A percentile compares a stretch with the other conserved stretches of the same genome.
These are phyloP conservation scores for Sebastolobus alascanus DNA, from an alignment of 2,797 vertebrate genomes.

Conservation along the genomic window DNA sequence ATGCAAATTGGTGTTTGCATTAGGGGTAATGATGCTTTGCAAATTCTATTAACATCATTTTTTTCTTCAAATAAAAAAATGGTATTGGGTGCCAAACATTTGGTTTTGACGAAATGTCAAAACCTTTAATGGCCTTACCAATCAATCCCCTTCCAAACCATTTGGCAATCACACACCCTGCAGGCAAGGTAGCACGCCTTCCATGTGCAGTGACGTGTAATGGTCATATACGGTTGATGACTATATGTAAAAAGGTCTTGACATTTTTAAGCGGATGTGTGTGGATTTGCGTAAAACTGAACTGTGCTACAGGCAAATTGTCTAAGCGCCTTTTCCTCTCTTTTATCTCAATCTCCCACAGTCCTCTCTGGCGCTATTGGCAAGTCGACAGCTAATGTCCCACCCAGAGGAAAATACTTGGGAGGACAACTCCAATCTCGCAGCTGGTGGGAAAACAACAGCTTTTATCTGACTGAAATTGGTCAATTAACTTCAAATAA, in stretches of 20 bases:
- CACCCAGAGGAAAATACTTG: conserved; percentile 50
- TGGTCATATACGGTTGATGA: background rate
- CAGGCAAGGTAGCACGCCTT: background rate
- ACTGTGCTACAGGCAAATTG: conserved; percentile 15
- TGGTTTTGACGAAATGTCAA: conserved; percentile 5
- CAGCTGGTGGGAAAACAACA: conserved; percentile 66
- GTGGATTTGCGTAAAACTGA: conserved; percentile 1
- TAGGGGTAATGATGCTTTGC: conserved; percentile 22
- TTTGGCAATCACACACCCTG: conserved; percentile 27
- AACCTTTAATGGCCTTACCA: conserved; percentile 7
- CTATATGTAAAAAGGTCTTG: conserved; percentile 2
- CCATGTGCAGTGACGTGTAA: conserved; percentile 16
- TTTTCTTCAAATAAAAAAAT: background rate
- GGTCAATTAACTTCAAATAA: conserved; percentile 72
- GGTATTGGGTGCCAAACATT: conserved; percentile 4
- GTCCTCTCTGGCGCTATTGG: conserved; percentile 33
- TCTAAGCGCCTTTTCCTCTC: background rate
- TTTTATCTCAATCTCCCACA: conserved; percentile 39
- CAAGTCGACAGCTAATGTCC: conserved; percentile 45
- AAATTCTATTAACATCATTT: conserved; percentile 36
- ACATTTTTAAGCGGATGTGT: conserved; percentile 21
- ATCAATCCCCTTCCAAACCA: conserved; percentile 30
- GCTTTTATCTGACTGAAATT: conserved; percentile 64
- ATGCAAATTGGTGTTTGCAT: conserved; percentile 58
- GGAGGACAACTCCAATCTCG: conserved; percentile 57